These are phyloP conservation scores for Drosophila rellima DNA, from an alignment of 2,888 invertebrate species.

Conservation along the genomic window DNA sequence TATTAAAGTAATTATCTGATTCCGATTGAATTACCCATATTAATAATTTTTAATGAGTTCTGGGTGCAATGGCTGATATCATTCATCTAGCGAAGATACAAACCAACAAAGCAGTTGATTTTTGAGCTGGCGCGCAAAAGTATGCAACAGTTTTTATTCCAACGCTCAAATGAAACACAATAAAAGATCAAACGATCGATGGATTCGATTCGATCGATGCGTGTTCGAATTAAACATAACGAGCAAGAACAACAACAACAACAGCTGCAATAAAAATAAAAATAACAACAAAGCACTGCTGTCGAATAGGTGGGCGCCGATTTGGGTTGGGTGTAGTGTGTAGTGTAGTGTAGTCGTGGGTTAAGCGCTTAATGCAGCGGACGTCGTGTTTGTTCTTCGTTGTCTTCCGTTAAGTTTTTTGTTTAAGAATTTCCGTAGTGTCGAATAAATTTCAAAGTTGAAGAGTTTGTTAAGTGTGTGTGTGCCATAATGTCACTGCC, in stretches of 20 bases:
- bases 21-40: too few species aligned
- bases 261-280: slow-evolving; percentile 33
- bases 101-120: slow-evolving; percentile 12
- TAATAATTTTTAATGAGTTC: too few species aligned
- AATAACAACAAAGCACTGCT: slow-evolving; percentile 28
- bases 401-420: slow-evolving; percentile 1
- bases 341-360: slow-evolving; percentile 51
- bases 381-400: slow-evolving; percentile 35
- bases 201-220: slow-evolving; percentile 28
- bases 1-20: too few species aligned
- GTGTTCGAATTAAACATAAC: slow-evolving; percentile 34
- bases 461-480: slow-evolving; percentile 13
- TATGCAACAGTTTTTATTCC: slow-evolving; percentile 27
- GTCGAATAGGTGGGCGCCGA: slow-evolving; percentile 29
- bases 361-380: slow-evolving; percentile 56
- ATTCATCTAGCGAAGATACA: slow-evolving; percentile 17
- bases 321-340: slow-evolving; percentile 21
- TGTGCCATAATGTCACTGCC: slow-evolving; percentile 48
- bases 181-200: slow-evolving; percentile 48
- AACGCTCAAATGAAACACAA: slow-evolving; percentile 1
- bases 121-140: slow-evolving; percentile 29
- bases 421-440: slow-evolving; percentile 6
- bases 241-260: slow-evolving; percentile 45
- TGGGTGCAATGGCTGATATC: neutral
- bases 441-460: slow-evolving; percentile 3